phyloP scores from a whole-genome alignment of 2,797 vertebrate genomes.

The Acanthiza pusilla region DNA sequence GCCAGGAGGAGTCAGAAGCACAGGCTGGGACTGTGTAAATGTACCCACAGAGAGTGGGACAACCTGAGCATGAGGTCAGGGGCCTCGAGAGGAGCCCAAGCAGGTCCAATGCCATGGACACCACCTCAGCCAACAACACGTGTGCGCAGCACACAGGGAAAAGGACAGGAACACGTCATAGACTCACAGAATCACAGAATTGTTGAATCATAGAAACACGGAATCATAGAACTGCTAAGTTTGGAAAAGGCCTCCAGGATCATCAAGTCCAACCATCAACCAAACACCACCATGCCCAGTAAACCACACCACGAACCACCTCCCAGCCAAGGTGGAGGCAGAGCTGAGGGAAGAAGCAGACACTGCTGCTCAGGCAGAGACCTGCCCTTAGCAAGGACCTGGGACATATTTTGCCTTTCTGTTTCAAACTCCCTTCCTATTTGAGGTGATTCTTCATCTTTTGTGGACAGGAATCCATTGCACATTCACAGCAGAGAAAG shows the following conservation, averaged over 20 bases:
- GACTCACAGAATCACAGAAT: not conserved
- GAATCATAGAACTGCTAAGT: not conserved
- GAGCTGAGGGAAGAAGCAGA: not conserved
- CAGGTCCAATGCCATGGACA: not conserved
- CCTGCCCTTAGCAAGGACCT: not conserved
- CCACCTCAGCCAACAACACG: not conserved
- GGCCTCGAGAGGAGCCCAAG: not conserved
- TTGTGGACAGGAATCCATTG: not conserved
- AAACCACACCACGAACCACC: not conserved
- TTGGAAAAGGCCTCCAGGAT: not conserved
- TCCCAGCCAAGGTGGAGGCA: not conserved
- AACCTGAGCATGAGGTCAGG: accelerated
- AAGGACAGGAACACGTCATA: not conserved
- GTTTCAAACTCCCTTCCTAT: not conserved
- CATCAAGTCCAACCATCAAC: not conserved
- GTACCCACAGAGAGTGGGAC: not conserved
- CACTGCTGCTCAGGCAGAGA: not conserved
- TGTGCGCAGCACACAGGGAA: not conserved
- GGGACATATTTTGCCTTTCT: accelerated
- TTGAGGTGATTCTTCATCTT: not conserved
- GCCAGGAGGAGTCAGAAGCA: not conserved
- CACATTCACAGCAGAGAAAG: not conserved
- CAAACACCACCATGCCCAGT: not conserved
- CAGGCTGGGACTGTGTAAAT: not conserved
- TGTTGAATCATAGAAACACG: not conserved